These are phyloP conservation scores for Ophonus ardosiacus DNA, from an alignment of 2,888 invertebrate species.

Conservation along the genomic window DNA sequence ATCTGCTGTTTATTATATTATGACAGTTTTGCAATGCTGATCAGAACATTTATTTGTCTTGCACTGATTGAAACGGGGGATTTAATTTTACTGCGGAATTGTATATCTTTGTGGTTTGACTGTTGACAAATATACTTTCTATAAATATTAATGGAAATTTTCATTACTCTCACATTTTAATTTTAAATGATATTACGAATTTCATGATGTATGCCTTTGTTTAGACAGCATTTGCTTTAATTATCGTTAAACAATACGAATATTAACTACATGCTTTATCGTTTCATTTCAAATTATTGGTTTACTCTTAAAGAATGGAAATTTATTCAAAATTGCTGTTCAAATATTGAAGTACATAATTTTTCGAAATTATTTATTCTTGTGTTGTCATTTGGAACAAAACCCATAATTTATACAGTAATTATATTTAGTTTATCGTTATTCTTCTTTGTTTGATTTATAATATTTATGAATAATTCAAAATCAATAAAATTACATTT, in stretches of 20 bases:
- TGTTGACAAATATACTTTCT: slow-evolving; percentile 35
- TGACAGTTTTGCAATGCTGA: slow-evolving; percentile 53
- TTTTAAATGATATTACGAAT: slow-evolving; percentile 10
- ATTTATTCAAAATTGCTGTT: not conserved
- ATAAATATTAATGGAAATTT: slow-evolving; percentile 29
- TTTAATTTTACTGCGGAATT: slow-evolving; percentile 11
- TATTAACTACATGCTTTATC: not conserved
- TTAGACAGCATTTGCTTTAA: not conserved
- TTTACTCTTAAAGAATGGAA: not conserved
- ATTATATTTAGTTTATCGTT: too few relatives aligned
- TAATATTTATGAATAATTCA: too few relatives aligned
- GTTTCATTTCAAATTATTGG: not conserved
- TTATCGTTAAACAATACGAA: not conserved
- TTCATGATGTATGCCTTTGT: not conserved
- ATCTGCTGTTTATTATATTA: slow-evolving; percentile 53
- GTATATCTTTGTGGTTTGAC: slow-evolving; percentile 14
- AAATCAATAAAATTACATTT: too few relatives aligned
- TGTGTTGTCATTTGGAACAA: not conserved
- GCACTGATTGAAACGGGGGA: slow-evolving; percentile 27
- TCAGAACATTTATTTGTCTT: slow-evolving; percentile 47
- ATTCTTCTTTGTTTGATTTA: not conserved
- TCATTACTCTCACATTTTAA: slow-evolving; percentile 23
- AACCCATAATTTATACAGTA: not conserved
- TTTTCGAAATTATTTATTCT: not conserved
- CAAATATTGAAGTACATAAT: not conserved